Percentiles rank a stretch among this genome's conserved stretches.
phyloP scores from a whole-genome alignment of 1,140 invertebrate species.

The Sycophaga agraensis region DNA sequence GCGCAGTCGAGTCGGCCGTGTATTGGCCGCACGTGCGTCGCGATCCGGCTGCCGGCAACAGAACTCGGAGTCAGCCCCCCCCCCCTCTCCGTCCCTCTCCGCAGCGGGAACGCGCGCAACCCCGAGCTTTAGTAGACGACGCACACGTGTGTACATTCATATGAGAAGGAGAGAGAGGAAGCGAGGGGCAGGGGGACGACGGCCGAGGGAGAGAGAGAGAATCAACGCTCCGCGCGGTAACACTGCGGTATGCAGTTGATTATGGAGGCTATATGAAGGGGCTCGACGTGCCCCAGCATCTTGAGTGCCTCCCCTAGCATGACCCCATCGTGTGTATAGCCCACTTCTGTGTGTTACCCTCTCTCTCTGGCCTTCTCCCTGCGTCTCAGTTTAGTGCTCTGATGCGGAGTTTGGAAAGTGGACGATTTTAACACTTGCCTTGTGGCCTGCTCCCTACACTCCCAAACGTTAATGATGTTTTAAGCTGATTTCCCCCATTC shows the following conservation, averaged over 20 bases:
- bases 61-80: too few relatives aligned
- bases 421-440: too few relatives aligned
- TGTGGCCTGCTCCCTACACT: too few relatives aligned
- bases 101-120: too few relatives aligned
- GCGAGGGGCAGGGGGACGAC: not conserved
- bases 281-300: slow-evolving; percentile 45
- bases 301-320: slow-evolving; percentile 33
- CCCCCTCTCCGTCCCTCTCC: not conserved
- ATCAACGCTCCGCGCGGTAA: slow-evolving; percentile 9
- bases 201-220: not conserved
- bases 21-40: slow-evolving; percentile 12
- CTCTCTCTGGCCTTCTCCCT: not conserved
- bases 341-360: slow-evolving; percentile 2
- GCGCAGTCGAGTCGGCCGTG: not conserved
- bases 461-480: too few relatives aligned
- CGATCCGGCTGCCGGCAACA: too few relatives aligned
- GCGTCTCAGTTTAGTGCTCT: not conserved
- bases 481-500: too few relatives aligned
- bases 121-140: not conserved
- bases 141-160: slow-evolving; percentile 3
- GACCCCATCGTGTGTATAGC: not conserved
- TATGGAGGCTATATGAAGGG: slow-evolving; percentile 45
- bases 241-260: slow-evolving; percentile 46
- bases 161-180: not conserved
- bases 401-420: not conserved